phyloP scores from a whole-genome alignment of 2,797 vertebrate genomes.

The Pseudochromis fuscus region DNA sequence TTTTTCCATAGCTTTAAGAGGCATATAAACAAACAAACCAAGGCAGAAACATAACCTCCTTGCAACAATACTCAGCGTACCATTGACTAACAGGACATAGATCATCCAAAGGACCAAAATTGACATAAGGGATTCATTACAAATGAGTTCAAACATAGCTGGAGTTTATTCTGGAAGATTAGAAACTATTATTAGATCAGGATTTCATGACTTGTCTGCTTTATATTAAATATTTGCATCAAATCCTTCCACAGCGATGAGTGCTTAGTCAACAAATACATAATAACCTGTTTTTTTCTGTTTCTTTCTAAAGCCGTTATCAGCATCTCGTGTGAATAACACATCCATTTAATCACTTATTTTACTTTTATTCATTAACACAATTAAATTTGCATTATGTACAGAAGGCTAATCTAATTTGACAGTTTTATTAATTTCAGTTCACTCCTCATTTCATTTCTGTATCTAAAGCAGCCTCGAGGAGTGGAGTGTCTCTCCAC shows the following conservation, averaged over 20 bases:
- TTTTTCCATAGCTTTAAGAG: no score
- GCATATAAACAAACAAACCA: no score
- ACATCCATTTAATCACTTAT: slow-evolving; percentile 36
- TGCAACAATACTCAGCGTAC: no score
- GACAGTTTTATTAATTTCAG: slow-evolving; percentile 35
- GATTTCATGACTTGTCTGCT: not conserved
- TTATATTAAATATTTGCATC: not conserved
- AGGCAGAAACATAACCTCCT: no score
- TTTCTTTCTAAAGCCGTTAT: not conserved
- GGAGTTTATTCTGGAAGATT: no score
- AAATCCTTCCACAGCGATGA: not conserved
- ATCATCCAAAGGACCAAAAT: no score
- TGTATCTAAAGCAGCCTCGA: slow-evolving; percentile 23
- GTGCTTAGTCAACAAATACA: not conserved
- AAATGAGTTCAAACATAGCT: no score
- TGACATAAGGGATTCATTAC: no score
- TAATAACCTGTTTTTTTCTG: not conserved
- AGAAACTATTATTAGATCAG: no score
- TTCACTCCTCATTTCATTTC: slow-evolving; percentile 24
- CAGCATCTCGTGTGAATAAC: slow-evolving; percentile 11
- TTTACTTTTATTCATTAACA: slow-evolving; percentile 51
- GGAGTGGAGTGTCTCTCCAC: slow-evolving; percentile 22
- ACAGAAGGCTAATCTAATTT: slow-evolving; percentile 38
- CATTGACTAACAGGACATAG: no score
- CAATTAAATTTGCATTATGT: slow-evolving; percentile 30